Evolutionary conservation across 1,140 invertebrate genomes (phyloP), one percentile per base, ranked within the genome.

Genomic region (Lamellibrachia luymesi): DNA sequence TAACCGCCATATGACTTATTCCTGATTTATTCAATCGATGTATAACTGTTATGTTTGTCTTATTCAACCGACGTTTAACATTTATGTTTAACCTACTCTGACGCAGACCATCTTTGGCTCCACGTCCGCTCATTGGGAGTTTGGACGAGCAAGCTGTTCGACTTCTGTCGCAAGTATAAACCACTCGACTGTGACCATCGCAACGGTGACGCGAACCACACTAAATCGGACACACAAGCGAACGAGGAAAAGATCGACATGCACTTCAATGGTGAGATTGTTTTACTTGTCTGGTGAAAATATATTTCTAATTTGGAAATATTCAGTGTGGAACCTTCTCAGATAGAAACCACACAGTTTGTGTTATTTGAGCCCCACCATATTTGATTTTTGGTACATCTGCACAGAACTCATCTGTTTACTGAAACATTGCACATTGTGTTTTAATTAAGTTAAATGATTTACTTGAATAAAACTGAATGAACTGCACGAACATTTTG

Each of bases 41-140:
- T 10, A 91, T 91, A 38, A 22, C 50, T 27, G 7, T 7, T 8
- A n/a, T 91, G 17, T 51, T 1, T 91, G 91, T 22, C 91, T 91
- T 50, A 91, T 8, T 50, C 51, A 51, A 91, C 51, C 49, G 0
- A 50, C 51, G 27, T 91, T 91, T 50, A 49, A 17, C 52, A 4
- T 22, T 80, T 22, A 22, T 80, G 64, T 22, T 80, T 4, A 5
- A 92, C 52, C 25, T 22, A 80, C 25, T 49, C 91, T 91, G 38
- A 17, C 5, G 51, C 95, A 98, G 98, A 98, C 95, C 98, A 98
- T 94, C 97, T 99, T 95, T 99, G 98, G 98, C 96, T 99, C 0
- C 99, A 99, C 96, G 98, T 99, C 51, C 97, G 98, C 93, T 98
- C 98, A 5, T 98, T 98, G 0, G 99, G 99, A 0, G 97, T 99